phyloP scores from a whole-genome alignment of 2,888 invertebrate genomes.

The Orchesellides sinensis region DNA sequence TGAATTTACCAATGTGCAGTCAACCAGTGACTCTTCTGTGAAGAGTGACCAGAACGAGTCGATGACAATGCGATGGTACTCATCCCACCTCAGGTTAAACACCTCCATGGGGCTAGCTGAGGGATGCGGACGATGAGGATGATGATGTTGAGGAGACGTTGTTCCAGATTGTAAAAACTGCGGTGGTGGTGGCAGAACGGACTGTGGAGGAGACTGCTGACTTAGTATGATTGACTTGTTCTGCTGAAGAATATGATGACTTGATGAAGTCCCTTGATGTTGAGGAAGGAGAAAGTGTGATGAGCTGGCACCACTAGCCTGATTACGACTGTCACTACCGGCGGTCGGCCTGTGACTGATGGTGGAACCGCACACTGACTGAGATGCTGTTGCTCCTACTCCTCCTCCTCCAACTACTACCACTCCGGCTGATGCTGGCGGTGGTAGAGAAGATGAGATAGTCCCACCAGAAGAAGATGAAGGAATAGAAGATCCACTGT shows the following conservation, averaged over 20 bases:
- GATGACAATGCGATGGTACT: conserved; percentile 72
- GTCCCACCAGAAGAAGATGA: too few species aligned
- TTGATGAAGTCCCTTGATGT: conserved; percentile 37
- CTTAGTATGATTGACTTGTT: not conserved
- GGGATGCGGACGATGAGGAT: not conserved
- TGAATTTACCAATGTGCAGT: conserved; percentile 72
- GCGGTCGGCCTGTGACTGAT: conserved; percentile 37
- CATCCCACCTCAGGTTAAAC: conserved; percentile 71
- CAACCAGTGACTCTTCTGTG: conserved; percentile 73
- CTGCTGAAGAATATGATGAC: not conserved
- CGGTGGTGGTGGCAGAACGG: not conserved
- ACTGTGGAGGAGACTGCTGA: not conserved
- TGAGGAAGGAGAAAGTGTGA: conserved; percentile 6
- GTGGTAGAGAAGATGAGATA: conserved; percentile 7
- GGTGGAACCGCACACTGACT: conserved; percentile 25
- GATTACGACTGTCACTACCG: conserved; percentile 6
- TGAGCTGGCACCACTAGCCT: not conserved
- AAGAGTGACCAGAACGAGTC: conserved; percentile 73
- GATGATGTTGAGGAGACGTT: conserved; percentile 7
- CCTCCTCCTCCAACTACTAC: conserved; percentile 15
- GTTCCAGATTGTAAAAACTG: too few species aligned
- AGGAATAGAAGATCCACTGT: too few species aligned
- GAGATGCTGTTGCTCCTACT: conserved; percentile 31
- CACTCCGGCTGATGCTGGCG: conserved; percentile 34
- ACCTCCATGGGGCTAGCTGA: conserved; percentile 47